Evolutionary conservation across 1,140 invertebrate genomes (phyloP).

Genomic region (Philaenus spumarius): DNA sequence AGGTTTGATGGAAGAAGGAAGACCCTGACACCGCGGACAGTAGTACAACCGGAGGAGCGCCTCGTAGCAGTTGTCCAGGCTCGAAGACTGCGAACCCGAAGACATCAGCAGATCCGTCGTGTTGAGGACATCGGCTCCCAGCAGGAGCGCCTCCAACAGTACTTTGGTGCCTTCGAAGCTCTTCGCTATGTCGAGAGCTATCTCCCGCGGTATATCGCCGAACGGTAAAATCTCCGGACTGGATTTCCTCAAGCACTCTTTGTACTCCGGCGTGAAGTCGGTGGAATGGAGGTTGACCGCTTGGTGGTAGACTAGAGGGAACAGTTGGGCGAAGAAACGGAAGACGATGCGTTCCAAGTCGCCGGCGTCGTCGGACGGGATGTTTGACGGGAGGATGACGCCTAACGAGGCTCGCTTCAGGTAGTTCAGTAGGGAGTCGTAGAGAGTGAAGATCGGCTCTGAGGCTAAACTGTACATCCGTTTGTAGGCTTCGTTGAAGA

Average conservation of each 20-base stretch:
- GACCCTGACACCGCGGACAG: conserved; percentile 66
- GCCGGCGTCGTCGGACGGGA: conserved; percentile 34
- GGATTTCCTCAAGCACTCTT: conserved; percentile 64
- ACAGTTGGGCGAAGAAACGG: conserved; percentile 74
- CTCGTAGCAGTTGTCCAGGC: conserved; percentile 56
- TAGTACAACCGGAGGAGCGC: conserved; percentile 70
- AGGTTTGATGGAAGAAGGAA: conserved; percentile 53
- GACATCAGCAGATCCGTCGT: conserved; percentile 56
- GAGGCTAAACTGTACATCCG: conserved; percentile 56
- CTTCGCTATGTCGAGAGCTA: conserved; percentile 57
- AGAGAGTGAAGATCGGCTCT: conserved; percentile 56
- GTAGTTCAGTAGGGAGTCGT: conserved; percentile 60
- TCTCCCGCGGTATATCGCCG: conserved; percentile 65
- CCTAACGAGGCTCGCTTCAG: conserved; percentile 37
- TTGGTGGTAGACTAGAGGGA: conserved; percentile 75
- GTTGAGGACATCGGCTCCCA: conserved; percentile 61
- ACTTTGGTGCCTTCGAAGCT: conserved; percentile 68
- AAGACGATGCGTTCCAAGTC: conserved; percentile 55
- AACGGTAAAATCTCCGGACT: conserved; percentile 72
- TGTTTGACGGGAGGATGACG: conserved; percentile 31
- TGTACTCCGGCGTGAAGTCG: conserved; percentile 66
- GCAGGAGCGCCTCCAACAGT: conserved; percentile 60
- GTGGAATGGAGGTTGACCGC: conserved; percentile 32
- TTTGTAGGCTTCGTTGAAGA: conserved; percentile 69
- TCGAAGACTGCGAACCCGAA: conserved; percentile 38